phyloP scores from a whole-genome alignment of 2,113 vertebrate genomes.

The Sylvietta virens region DNA sequence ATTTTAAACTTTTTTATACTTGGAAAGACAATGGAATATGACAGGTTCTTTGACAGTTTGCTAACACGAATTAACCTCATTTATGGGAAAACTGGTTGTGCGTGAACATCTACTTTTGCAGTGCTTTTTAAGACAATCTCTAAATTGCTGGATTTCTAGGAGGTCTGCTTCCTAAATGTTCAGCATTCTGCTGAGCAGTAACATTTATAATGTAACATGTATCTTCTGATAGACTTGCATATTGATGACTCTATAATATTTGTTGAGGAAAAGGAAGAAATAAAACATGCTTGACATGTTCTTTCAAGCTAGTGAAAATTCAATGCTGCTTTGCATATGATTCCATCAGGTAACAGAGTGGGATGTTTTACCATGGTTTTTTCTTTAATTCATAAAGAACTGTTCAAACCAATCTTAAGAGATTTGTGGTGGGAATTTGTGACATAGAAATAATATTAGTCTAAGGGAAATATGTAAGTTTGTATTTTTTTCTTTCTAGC shows the following conservation, averaged over 20 bases:
- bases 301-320: neutral
- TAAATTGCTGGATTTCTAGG: neutral
- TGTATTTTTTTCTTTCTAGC: neutral
- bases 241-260: neutral
- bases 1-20: conserved; percentile 31
- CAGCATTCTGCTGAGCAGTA: neutral
- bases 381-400: neutral
- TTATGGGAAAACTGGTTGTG: conserved; percentile 35
- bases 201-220: neutral
- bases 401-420: neutral
- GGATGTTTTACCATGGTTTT: neutral
- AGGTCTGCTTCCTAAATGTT: neutral
- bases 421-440: neutral
- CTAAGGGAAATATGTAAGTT: neutral
- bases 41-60: conserved; percentile 60
- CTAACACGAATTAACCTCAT: conserved; percentile 65
- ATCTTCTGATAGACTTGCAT: neutral
- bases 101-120: neutral
- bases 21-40: conserved; percentile 60
- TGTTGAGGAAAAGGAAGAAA: neutral
- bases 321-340: neutral
- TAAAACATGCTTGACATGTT: neutral
- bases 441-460: neutral
- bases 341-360: neutral
- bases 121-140: neutral